Base-by-base conservation (phyloP, 2,888 invertebrate genomes). In the Frankliniella fusca region DNA sequence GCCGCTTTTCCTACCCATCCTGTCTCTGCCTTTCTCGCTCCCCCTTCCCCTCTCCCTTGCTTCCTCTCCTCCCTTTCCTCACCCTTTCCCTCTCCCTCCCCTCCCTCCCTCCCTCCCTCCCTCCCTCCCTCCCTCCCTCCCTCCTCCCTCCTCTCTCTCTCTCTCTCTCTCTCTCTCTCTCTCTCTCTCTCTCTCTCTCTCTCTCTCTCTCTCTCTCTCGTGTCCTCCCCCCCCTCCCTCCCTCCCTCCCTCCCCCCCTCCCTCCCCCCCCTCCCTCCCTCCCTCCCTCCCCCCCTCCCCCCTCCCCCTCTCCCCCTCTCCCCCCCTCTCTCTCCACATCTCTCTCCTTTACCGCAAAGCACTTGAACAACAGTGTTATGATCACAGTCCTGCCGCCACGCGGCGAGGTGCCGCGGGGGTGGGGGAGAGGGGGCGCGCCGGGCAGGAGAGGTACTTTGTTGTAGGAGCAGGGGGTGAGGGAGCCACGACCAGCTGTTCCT, bases 281-380 rank as follows among this genome's bases (percentile, higher is more conserved):
- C 20, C 54, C 54, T 10, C 11, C n/a, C n/a, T n/a, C n/a, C 54
- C 10, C 54, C 54, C 54, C 54, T 9, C 54, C 7, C 54, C 54
- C 54, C 7, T 3, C n/a, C n/a, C n/a, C n/a, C n/a, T n/a, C n/a
- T n/a, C n/a, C n/a, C n/a, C 38, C 38, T 5, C 61, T 15, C 61
- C 61, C 61, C 61, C 18, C 61, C 15, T n/a, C 61, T n/a, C 15
- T 10, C 54, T 9, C 54, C 54, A 12, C 54, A 3, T 20, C 15
- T n/a, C 61, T n/a, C 15, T 10, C 70, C 70, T 76, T 76, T 76
- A 27, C 70, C 70, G 70, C 70, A 76, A 76, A 76, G 27, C 70
- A 76, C 70, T 76, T 76, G 70, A 76, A 76, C 70, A 76, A 27
- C 70, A 76, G 70, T 27, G 70, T 76, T 76, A 76, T 76, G 70